phyloP scores from a whole-genome alignment of 35 echinoderm and acorn worm species.

The Patiria miniata region DNA sequence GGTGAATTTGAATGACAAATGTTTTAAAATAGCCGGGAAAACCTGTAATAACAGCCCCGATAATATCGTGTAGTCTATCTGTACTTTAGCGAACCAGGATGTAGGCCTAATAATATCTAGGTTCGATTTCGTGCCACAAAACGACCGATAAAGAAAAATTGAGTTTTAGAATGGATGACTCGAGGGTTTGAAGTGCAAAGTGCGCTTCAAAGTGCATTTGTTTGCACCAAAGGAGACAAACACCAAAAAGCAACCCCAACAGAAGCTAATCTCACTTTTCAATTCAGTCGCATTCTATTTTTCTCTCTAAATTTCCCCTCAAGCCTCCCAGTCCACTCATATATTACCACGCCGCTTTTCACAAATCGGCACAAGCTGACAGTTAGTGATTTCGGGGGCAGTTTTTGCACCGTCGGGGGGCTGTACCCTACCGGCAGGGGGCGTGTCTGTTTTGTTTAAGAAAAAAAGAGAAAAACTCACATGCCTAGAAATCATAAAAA shows the following conservation, averaged over 20 bases:
- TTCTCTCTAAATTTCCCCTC: not conserved
- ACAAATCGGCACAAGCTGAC: not conserved
- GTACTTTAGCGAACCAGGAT: too few relatives aligned
- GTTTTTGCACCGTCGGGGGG: not conserved
- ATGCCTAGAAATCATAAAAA: not conserved
- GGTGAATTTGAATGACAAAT: too few relatives aligned
- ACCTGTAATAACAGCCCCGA: too few relatives aligned
- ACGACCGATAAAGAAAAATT: not conserved
- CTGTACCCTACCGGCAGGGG: not conserved
- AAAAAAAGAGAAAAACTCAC: not conserved
- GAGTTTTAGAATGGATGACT: not conserved
- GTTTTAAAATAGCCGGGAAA: too few relatives aligned
- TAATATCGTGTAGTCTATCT: too few relatives aligned
- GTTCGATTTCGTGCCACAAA: not conserved
- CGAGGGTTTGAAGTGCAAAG: not conserved
- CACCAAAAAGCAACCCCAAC: not conserved
- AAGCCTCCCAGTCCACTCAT: not conserved
- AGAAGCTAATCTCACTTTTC: not conserved
- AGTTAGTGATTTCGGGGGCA: slow-evolving; percentile 20
- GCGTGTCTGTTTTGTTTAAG: slow-evolving; percentile 5
- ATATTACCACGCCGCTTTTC: too few relatives aligned
- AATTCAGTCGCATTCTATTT: not conserved
- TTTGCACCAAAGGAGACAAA: too few relatives aligned
- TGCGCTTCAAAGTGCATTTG: too few relatives aligned
- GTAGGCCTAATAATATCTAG: too few relatives aligned